Conservation (phyloP, 2,888 invertebrate genomes). For the Idaea biselata region DNA sequence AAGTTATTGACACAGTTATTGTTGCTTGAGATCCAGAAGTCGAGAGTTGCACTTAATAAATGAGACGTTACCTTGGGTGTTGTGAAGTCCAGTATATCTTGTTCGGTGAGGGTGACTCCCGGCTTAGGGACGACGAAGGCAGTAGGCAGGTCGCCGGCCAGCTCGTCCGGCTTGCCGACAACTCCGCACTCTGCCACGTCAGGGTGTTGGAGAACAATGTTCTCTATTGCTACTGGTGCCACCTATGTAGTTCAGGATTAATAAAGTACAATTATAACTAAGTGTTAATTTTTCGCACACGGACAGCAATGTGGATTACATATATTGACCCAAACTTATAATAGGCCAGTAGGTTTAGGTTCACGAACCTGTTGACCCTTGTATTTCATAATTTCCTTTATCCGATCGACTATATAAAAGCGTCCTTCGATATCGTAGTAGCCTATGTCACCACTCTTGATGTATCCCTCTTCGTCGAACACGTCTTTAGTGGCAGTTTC, state of each 20-base stretch:
- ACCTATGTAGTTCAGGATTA: constrained; percentile 56
- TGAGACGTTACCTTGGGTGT: constrained; percentile 52
- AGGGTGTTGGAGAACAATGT: constrained; percentile 84
- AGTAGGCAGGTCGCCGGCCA: constrained; percentile 87
- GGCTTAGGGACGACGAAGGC: constrained; percentile 86
- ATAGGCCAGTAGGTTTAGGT: not conserved
- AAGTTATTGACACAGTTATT: not conserved
- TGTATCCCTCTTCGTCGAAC: constrained; percentile 52
- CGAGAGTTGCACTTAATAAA: too few species aligned
- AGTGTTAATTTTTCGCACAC: too few species aligned
- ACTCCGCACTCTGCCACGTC: constrained; percentile 89
- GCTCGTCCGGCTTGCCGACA: constrained; percentile 86
- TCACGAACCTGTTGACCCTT: constrained; percentile 72
- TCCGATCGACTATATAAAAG: constrained; percentile 57
- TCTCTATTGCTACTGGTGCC: constrained; percentile 92
- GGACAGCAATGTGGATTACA: too few species aligned
- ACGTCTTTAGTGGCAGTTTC: constrained; percentile 43
- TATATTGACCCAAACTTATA: too few species aligned
- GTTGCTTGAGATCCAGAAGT: too few species aligned
- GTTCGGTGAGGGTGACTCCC: constrained; percentile 68
- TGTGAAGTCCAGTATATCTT: constrained; percentile 79
- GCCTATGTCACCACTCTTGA: constrained; percentile 60
- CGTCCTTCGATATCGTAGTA: constrained; percentile 57
- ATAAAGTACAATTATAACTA: too few species aligned
- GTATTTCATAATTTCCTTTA: constrained; percentile 63